Evolutionary conservation across 2,888 invertebrate genomes (phyloP).

Genomic region (Stictocephala bisonia): DNA sequence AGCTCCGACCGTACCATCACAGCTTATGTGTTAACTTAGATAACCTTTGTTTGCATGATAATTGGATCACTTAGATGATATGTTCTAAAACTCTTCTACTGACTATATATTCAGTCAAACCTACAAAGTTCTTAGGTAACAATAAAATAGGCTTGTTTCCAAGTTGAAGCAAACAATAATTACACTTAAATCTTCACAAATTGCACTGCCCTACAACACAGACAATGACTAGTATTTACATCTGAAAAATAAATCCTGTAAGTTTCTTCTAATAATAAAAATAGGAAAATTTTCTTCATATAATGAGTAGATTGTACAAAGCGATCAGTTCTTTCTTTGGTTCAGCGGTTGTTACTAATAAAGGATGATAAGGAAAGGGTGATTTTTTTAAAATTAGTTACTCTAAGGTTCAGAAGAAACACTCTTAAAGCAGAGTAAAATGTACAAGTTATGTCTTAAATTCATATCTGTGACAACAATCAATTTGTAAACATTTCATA

Average conservation of each 20-base stretch:
- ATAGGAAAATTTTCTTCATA: not conserved
- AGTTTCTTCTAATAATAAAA: constrained; percentile 21
- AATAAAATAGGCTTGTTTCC: constrained; percentile 22
- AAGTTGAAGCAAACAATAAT: constrained; percentile 18
- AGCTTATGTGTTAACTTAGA: no score
- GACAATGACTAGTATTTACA: constrained; percentile 25
- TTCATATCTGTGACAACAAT: no score
- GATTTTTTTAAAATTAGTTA: no score
- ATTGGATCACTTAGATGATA: no score
- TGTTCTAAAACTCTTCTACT: not conserved
- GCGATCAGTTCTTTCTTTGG: constrained; percentile 22
- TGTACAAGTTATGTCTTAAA: no score
- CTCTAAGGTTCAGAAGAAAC: no score
- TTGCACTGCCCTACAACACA: constrained; percentile 19
- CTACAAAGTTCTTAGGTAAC: not conserved
- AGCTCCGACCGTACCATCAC: no score
- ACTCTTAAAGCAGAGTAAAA: no score
- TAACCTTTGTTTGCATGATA: no score
- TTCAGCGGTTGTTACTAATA: not conserved
- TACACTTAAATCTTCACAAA: constrained; percentile 2
- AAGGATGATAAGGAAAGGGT: no score
- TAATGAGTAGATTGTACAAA: constrained; percentile 29
- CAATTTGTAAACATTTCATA: no score
- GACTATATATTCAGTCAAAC: not conserved
- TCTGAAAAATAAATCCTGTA: constrained; percentile 15